A percentile compares a stretch with the other conserved stretches of the same genome.
Evolutionary conservation across 2,113 vertebrate genomes (phyloP).

Genomic region (Strix aluco): DNA sequence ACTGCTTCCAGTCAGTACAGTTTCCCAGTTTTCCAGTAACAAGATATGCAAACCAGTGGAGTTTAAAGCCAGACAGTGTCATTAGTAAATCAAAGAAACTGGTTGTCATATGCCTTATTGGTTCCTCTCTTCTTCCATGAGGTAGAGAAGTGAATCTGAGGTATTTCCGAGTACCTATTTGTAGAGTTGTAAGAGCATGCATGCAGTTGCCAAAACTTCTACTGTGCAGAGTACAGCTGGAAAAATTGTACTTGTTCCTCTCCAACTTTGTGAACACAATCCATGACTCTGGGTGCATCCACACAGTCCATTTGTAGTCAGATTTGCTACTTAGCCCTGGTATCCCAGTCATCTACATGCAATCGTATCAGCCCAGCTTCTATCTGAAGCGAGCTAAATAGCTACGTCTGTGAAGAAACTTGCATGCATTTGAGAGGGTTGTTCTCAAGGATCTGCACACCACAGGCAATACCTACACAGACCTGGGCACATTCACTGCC

Average conservation of each 20-base stretch:
- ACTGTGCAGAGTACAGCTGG: not conserved
- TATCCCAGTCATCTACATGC: not conserved
- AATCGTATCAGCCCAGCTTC: not conserved
- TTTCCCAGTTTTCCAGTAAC: not conserved
- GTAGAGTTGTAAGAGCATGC: not conserved
- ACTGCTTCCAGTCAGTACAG: not conserved
- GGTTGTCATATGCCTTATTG: not conserved
- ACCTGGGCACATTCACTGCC: not conserved
- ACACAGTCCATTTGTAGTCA: not conserved
- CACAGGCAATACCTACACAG: not conserved
- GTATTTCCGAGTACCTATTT: not conserved
- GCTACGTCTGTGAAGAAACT: not conserved
- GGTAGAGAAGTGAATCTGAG: not conserved
- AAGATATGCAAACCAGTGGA: not conserved
- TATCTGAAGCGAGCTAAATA: not conserved
- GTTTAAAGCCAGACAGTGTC: not conserved
- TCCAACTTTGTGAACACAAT: not conserved
- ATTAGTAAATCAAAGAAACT: not conserved
- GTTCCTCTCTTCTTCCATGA: not conserved
- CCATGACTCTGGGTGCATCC: not conserved
- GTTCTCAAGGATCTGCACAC: not conserved
- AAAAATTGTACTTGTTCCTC: not conserved
- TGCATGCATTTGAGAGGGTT: not conserved
- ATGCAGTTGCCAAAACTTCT: not conserved
- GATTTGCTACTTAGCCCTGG: not conserved